Conservation (phyloP, 2,797 vertebrate genomes). For the Oryzias sinensis region DNA sequence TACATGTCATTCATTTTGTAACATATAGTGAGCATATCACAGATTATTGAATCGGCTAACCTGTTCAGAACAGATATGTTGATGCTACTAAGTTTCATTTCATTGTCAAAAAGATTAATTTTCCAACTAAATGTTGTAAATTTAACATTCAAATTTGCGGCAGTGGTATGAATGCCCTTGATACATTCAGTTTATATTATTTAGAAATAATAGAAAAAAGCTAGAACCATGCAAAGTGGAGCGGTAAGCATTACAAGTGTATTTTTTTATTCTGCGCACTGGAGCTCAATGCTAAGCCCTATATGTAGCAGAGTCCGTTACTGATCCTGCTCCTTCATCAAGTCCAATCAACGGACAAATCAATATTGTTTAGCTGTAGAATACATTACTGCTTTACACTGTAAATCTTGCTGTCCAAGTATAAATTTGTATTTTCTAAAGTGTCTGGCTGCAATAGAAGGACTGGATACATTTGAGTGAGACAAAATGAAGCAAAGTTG, state of each 20-base stretch:
- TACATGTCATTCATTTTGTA: constrained; percentile 62
- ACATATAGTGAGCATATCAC: constrained; percentile 62
- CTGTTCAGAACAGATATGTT: constrained; percentile 32
- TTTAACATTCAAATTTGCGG: constrained; percentile 3
- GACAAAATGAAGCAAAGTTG: too few species aligned
- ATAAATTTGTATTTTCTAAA: constrained; percentile 9
- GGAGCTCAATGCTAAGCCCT: constrained; percentile 32
- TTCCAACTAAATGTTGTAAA: constrained; percentile 6
- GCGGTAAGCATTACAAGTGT: background rate
- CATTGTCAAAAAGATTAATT: constrained; percentile 20
- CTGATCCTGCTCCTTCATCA: constrained; percentile 53
- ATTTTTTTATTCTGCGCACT: background rate
- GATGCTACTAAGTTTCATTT: constrained; percentile 38
- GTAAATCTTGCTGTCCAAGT: constrained; percentile 11
- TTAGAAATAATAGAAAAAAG: background rate
- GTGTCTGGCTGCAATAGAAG: background rate
- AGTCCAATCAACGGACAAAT: constrained; percentile 52
- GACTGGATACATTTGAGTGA: too few species aligned
- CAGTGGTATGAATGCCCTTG: too few species aligned
- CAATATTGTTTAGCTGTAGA: constrained; percentile 63
- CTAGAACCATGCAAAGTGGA: background rate
- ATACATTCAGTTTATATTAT: background rate
- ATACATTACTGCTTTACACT: constrained; percentile 21
- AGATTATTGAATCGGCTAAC: constrained; percentile 42
- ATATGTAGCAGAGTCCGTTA: constrained; percentile 48